Evolutionary conservation across 2,888 invertebrate species (phyloP).

Genomic region (Drosophila fulvimacula): DNA sequence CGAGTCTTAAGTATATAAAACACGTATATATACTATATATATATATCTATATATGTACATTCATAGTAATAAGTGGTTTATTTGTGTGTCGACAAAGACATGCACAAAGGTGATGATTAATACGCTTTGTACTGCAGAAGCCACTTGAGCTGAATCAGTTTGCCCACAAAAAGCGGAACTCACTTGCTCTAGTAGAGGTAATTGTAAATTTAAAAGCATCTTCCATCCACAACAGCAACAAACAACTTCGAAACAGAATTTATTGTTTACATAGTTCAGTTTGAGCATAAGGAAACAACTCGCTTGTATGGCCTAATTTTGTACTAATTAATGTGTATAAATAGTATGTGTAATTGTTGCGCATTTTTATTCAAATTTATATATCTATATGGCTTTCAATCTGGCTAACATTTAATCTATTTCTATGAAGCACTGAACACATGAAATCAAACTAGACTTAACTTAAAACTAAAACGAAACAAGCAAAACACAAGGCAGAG

Average conservation of each 20-base stretch:
- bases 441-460: conserved; percentile 46
- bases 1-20: not conserved
- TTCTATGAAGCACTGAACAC: conserved; percentile 40
- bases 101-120: conserved; percentile 35
- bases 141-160: conserved; percentile 12
- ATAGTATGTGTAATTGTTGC: not conserved
- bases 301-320: conserved; percentile 5
- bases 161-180: not conserved
- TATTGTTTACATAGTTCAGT: conserved; percentile 32
- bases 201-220: not conserved
- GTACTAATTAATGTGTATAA: not conserved
- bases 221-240: not conserved
- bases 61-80: conserved; percentile 4
- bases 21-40: conserved; percentile 1
- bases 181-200: not conserved
- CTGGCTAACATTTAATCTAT: conserved; percentile 40
- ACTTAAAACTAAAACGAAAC: conserved; percentile 62
- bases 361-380: conserved; percentile 57
- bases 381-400: conserved; percentile 53
- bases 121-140: conserved; percentile 11
- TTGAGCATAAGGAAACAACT: conserved; percentile 26
- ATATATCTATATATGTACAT: not conserved
- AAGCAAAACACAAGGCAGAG: conserved; percentile 44
- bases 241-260: conserved; percentile 17
- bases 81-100: conserved; percentile 29